Evolutionary conservation across 2,888 invertebrate species (phyloP), one percentile per base, ranked within the genome.

Genomic region (Erynnis tages): DNA sequence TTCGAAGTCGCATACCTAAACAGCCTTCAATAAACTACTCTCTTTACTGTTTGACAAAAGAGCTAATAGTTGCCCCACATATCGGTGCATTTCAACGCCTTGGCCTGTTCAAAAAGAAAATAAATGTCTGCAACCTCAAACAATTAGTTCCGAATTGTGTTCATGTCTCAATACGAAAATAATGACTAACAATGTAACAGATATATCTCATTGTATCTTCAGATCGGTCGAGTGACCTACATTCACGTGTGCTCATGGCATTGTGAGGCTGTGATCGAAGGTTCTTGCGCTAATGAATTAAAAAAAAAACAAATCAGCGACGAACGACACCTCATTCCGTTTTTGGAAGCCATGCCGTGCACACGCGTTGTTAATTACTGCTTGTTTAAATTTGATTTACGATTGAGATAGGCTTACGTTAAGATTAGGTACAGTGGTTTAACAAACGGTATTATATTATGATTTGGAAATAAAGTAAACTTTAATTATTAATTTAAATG

Each of bases 201-300:
- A 53, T 47, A 69, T 66, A 71, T 82, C n/a, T 76, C 69, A 69
- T 75, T 74, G 73, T 76, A 83, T 84, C 85, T 76, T 59, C 53
- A 61, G 78, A 85, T 71, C 64, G 67, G 67, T 79, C 83, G 64
- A 64, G 66, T 83, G 83, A 86, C 88, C 76, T 57, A 86, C 75
- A 78, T 86, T 69, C 52, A 1, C 73, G 60, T 73, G 73, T 79
- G 67, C 72, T 66, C 62, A 59, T 63, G 66, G 66, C 79, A 79
- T 83, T 81, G 81, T 80, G 65, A 69, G 77, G 77, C 82, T 81
- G 81, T 80, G 65, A 69, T 64, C 62, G 58, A 47, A 59, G 52
- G 66, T 62, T 65, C 64, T 67, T 59, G 62, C 19, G 57, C 48
- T 52, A 47, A 32, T 56, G 54, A 56, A 46, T 62, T 69, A 61